These are phyloP conservation scores for Tenebrio molitor DNA, from an alignment of 1,140 invertebrate genomes.

Conservation along the genomic window DNA sequence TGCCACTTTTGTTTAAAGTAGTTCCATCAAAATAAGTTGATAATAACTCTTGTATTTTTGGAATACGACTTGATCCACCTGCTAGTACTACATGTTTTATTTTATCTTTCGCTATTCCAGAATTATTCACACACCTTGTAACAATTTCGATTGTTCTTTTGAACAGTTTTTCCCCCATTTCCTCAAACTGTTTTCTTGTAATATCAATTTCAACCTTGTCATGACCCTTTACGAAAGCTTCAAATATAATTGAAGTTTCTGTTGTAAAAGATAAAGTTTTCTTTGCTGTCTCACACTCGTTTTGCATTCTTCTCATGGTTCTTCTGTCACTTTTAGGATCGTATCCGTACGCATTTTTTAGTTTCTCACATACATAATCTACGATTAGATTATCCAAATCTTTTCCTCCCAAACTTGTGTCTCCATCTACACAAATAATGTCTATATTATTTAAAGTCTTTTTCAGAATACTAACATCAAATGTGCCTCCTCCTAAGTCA, in stretches of 20 bases:
- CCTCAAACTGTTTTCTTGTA: slow-evolving; percentile 82
- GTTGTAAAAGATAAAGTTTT: slow-evolving; percentile 76
- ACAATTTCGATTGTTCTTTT: slow-evolving; percentile 64
- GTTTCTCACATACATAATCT: slow-evolving; percentile 72
- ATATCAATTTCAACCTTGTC: slow-evolving; percentile 75
- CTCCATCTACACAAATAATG: slow-evolving; percentile 79
- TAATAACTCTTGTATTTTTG: slow-evolving; percentile 68
- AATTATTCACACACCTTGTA: slow-evolving; percentile 42
- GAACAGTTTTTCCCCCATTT: slow-evolving; percentile 77
- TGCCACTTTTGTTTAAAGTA: slow-evolving; percentile 55
- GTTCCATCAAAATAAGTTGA: slow-evolving; percentile 68
- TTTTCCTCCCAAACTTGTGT: slow-evolving; percentile 76
- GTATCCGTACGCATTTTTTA: slow-evolving; percentile 75
- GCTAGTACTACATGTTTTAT: slow-evolving; percentile 75
- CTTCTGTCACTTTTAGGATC: slow-evolving; percentile 70
- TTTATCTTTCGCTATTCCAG: slow-evolving; percentile 31
- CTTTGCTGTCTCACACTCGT: slow-evolving; percentile 86
- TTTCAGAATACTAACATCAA: slow-evolving; percentile 82
- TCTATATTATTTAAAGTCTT: slow-evolving; percentile 81
- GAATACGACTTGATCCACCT: slow-evolving; percentile 76
- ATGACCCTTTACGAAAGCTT: slow-evolving; percentile 66
- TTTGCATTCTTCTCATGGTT: slow-evolving; percentile 83
- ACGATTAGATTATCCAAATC: slow-evolving; percentile 75
- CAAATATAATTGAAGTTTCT: not conserved
- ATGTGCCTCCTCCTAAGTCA: slow-evolving; percentile 82